Evolutionary conservation across 2,888 invertebrate species (phyloP), one percentile per base, ranked within the genome.

Genomic region (Chymomyza fuscimana): DNA sequence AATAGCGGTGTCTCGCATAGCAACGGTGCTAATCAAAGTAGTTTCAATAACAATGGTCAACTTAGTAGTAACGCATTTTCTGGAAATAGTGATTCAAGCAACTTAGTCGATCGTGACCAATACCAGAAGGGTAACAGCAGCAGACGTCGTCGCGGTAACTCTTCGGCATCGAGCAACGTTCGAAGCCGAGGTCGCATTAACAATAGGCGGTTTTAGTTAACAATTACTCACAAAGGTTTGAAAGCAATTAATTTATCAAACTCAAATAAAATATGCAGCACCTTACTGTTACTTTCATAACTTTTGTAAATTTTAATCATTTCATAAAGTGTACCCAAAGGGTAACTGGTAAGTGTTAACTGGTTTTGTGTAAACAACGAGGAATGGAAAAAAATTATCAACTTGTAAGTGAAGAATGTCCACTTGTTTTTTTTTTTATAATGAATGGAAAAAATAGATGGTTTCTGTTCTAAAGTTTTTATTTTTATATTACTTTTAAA

Each of bases 201-300:
- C 63, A 90, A 85, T 72, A 78, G 91, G 65, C 87, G 90, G 16
- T 90, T 89, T 69, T 90, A 86, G 67, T 63, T n/a, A n/a, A 50
- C 29, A 61, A 63, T n/a, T 56, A 10, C 29, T 15, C 59, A 68
- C 73, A 22, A 60, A 40, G 12, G 16, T 12, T 16, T 60, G 9
- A 4, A 54, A 19, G 22, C 12, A 54, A n/a, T 4, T 54, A 54
- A 22, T 1, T 16, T 7, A 52, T 54, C 16, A 60, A 60, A 32
- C 22, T 10, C 6, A 32, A 10, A 60, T 9, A 59, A 60, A 60
- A 46, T 46, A 46, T 46, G 6, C 40, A 46, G 16, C n/a, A 10
- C 56, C 19, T 56, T 22, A 16, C 22, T 12, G 1, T 56, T 4
- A 56, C 32, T 32, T 32, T 32, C 9, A 46, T 46, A 46, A 10